Conservation (phyloP, 2,888 invertebrate genomes). For the Diadromus collaris region DNA sequence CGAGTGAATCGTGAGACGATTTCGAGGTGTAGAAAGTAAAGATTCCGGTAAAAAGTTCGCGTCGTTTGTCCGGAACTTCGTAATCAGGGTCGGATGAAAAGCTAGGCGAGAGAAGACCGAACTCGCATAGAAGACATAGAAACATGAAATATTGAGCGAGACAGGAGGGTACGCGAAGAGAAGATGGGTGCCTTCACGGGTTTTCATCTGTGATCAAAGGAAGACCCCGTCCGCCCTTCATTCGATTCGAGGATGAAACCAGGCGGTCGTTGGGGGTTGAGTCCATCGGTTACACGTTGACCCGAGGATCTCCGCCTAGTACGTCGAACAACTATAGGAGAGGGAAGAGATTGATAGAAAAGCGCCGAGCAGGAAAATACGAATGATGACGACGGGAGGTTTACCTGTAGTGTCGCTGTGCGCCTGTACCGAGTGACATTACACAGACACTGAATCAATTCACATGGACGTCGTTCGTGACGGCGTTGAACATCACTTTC, state of each 20-base stretch:
- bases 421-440: slow-evolving; percentile 7
- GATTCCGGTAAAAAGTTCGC: not conserved
- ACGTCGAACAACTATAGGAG: not conserved
- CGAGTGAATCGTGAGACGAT: not conserved
- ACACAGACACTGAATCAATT: slow-evolving; percentile 18
- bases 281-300: not conserved
- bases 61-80: slow-evolving; percentile 12
- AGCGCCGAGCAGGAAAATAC: not conserved
- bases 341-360: slow-evolving; percentile 12
- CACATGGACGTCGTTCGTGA: not conserved
- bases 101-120: slow-evolving; percentile 21
- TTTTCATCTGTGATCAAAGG: slow-evolving; percentile 56
- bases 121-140: not conserved
- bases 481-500: slow-evolving; percentile 27
- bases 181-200: slow-evolving; percentile 34
- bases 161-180: not conserved
- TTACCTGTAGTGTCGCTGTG: slow-evolving; percentile 6
- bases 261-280: slow-evolving; percentile 21
- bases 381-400: slow-evolving; percentile 23
- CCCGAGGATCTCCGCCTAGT: not conserved
- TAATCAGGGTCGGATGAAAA: slow-evolving; percentile 46
- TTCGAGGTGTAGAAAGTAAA: not conserved
- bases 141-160: not conserved
- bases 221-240: slow-evolving; percentile 45
- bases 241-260: slow-evolving; percentile 51